Evolutionary conservation across 2,888 invertebrate genomes (phyloP).

Genomic region (Dendrolimus pini): DNA sequence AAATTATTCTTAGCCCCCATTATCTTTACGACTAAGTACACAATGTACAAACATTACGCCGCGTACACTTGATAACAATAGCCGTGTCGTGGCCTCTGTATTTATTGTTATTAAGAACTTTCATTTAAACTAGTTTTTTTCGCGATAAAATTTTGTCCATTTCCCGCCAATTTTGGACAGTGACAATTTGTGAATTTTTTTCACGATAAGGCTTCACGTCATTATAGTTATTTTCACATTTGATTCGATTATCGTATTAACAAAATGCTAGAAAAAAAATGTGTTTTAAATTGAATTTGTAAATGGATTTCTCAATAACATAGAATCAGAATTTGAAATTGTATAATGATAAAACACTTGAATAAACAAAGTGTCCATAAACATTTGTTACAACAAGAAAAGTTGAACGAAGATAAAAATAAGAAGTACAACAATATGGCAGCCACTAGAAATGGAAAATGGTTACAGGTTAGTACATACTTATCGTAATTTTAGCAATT

Average conservation of each 20-base stretch:
- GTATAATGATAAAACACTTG: slow-evolving; percentile 54
- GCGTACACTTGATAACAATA: slow-evolving; percentile 31
- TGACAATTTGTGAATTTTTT: not conserved
- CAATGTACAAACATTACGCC: slow-evolving; percentile 33
- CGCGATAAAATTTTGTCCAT: not conserved
- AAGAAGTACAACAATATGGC: slow-evolving; percentile 44
- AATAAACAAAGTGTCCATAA: slow-evolving; percentile 53
- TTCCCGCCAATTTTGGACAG: slow-evolving; percentile 8
- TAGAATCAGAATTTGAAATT: slow-evolving; percentile 3
- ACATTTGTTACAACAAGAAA: slow-evolving; percentile 49
- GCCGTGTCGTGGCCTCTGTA: slow-evolving; percentile 21
- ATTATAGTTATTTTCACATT: not conserved
- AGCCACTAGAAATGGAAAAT: slow-evolving; percentile 45
- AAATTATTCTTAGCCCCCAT: slow-evolving; percentile 32
- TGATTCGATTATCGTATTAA: not conserved
- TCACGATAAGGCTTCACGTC: not conserved
- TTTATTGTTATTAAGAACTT: too few species aligned
- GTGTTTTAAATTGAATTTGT: slow-evolving; percentile 4
- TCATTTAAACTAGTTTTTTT: not conserved
- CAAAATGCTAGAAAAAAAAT: not conserved
- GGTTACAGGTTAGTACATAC: slow-evolving; percentile 44
- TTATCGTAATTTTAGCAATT: not conserved
- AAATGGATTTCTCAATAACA: slow-evolving; percentile 6
- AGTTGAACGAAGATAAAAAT: slow-evolving; percentile 34
- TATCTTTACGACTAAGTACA: slow-evolving; percentile 47